These are phyloP conservation scores for Aricia artaxerxes DNA, from an alignment of 2,888 invertebrate species.

Conservation along the genomic window DNA sequence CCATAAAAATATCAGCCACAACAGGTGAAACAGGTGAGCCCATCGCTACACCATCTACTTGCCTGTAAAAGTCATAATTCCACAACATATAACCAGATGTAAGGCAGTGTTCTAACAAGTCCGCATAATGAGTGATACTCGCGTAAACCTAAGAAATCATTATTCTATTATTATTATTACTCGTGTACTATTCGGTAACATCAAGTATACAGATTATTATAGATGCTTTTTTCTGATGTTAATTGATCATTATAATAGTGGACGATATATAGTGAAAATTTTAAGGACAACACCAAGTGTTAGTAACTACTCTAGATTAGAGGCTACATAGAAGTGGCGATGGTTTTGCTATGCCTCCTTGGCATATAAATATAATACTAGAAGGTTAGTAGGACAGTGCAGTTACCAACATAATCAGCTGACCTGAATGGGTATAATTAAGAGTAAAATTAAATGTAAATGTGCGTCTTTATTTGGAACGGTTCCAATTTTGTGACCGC, in stretches of 20 bases:
- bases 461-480: slow-evolving; percentile 43
- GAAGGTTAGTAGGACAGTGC: slow-evolving; percentile 22
- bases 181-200: no score
- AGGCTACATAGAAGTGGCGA: background rate
- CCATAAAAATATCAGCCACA: no score
- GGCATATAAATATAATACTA: background rate
- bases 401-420: slow-evolving; percentile 32
- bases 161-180: background rate
- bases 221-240: background rate
- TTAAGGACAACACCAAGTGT: background rate
- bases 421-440: slow-evolving; percentile 33
- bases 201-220: no score
- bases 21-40: no score
- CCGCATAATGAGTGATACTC: no score
- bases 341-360: background rate
- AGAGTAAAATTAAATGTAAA: slow-evolving; percentile 34
- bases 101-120: no score
- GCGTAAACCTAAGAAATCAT: background rate
- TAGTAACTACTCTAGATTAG: no score
- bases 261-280: background rate
- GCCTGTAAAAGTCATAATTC: no score
- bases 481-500: slow-evolving; percentile 43
- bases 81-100: no score
- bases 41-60: no score
- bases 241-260: background rate